Base-by-base conservation (phyloP, 2,113 vertebrate species). In the Willisornis vidua region DNA sequence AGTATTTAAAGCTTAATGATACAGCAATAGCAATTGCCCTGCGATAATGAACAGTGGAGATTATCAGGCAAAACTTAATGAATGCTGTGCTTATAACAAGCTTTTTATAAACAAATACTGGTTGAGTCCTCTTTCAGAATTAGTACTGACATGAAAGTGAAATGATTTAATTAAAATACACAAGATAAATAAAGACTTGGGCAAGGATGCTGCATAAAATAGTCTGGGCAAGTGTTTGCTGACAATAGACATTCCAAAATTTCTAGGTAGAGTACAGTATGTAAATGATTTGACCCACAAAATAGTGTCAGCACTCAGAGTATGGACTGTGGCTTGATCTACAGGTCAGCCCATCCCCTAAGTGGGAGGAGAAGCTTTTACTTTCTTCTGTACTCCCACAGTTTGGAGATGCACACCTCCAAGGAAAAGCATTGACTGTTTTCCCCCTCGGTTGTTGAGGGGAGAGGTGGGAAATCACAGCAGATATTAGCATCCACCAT, bases 141-240 rank as follows among this genome's bases (percentile, higher is more conserved):
- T 97, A 97, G 84, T 76, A 96, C 87, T 94, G 96, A 96, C 91
- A 96, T 82, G 93, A 93, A 95, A 96, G 89, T 90, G 76, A 94
- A 96, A 96, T 92, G 51, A 95, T 96, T 97, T 97, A 97, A 97
- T 98, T 97, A 97, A 97, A 98, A 96, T 92, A 92, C 88, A 72
- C 76, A 94, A 84, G 90, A 89, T 95, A 97, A 93, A 94, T 89
- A 97, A 95, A 84, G 65, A 91, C 71, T 91, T 94, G 89, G 90
- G 90, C 49, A 83, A 97, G 66, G 28, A 85, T 68, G 22, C 14
- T 68, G 35, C 10, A 33, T 61, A 87, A 85, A 95, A 67, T 83
- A 90, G 28, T 70, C 76, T 84, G n/a, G 59, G 59, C 41, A 85
- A 94, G 71, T 59, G 41, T 95, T 81, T 95, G 67, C 79, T 95